Conservation (phyloP, 2,888 invertebrate species). For the Liodrosophila aerea region DNA sequence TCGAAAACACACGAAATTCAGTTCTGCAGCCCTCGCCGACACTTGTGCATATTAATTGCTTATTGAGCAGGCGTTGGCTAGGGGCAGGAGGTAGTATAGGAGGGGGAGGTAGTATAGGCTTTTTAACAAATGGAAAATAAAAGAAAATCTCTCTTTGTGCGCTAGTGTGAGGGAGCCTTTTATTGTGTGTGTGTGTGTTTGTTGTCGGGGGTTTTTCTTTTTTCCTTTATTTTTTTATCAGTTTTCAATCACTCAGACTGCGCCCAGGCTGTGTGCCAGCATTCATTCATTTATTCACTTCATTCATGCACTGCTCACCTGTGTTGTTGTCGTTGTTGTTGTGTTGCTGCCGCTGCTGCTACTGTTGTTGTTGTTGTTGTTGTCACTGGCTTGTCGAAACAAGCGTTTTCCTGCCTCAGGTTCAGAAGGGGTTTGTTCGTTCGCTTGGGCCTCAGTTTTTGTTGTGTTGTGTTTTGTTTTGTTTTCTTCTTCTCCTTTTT, state of each 20-base stretch:
- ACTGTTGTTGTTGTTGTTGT: slow-evolving; percentile 33
- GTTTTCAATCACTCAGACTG: slow-evolving; percentile 67
- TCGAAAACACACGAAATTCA: slow-evolving; percentile 41
- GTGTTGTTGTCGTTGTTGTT: slow-evolving; percentile 43
- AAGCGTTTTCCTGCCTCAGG: slow-evolving; percentile 75
- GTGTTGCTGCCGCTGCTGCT: slow-evolving; percentile 30
- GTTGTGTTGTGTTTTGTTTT: slow-evolving; percentile 11
- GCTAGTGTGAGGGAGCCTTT: slow-evolving; percentile 18
- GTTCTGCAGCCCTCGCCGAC: slow-evolving; percentile 58
- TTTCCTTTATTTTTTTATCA: slow-evolving; percentile 68
- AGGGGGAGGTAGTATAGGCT: slow-evolving; percentile 5
- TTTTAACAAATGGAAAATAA: slow-evolving; percentile 27
- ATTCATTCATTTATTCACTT: slow-evolving; percentile 72
- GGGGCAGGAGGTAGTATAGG: background rate
- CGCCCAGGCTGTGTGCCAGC: background rate
- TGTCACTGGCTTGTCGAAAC: slow-evolving; percentile 62
- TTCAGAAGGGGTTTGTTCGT: slow-evolving; percentile 39
- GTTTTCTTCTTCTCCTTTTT: slow-evolving; percentile 22
- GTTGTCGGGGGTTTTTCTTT: slow-evolving; percentile 12
- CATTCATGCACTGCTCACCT: slow-evolving; percentile 67
- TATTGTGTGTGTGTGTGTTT: slow-evolving; percentile 4
- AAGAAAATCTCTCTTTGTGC: slow-evolving; percentile 26
- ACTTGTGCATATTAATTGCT: slow-evolving; percentile 79
- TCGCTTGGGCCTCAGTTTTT: slow-evolving; percentile 33
- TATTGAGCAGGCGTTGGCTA: slow-evolving; percentile 59